Base-by-base conservation (phyloP, 2,797 vertebrate species). In the Bovichtus diacanthus region DNA sequence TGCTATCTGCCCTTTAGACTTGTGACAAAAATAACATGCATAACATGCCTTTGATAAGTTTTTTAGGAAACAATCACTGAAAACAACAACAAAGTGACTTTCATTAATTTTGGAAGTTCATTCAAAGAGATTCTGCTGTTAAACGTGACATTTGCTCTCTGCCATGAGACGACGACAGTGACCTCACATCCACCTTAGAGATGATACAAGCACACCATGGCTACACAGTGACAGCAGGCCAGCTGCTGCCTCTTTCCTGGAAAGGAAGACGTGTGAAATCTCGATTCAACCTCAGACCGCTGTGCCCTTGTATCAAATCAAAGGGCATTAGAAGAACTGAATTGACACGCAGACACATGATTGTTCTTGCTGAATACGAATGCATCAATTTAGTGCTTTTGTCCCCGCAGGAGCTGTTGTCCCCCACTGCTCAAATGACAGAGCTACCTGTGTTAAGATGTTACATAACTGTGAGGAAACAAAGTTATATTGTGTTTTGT, bases 191-290 rank as follows among this genome's bases (percentile, higher is more conserved):
- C 79, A 81, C 87, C 74, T 81, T 38, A 61, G 67, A 25, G 46
- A 54, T 69, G 71, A 84, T 59, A 61, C 79, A 82, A 71, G 81
- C 75, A 49, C 81, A 38, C 79, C 56, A 54, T 46, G 76, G 83
- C 78, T 67, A 67, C 64, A 62, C 69, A 54, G 76, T 88, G 87
- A 92, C 88, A 88, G 82, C 59, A 27, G 72, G 75, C 89, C 93
- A 93, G 94, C 93, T 94, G 94, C 89, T 84, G 56, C 74, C 76
- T 85, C 68, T 85, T 89, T 88, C 84, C 83, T 77, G 63, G 80
- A 86, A 92, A 47, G 39, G 85, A 86, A 85, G 72, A 73, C 27
- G 60, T 84, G 86, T 83, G 87, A 93, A 89, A 88, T 81, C 73
- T 76, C 74, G 54, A 65, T 80, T 86, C 74, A 87, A 76, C 72